Conservation (phyloP, 2,888 invertebrate genomes). For the Doris montereyensis region DNA sequence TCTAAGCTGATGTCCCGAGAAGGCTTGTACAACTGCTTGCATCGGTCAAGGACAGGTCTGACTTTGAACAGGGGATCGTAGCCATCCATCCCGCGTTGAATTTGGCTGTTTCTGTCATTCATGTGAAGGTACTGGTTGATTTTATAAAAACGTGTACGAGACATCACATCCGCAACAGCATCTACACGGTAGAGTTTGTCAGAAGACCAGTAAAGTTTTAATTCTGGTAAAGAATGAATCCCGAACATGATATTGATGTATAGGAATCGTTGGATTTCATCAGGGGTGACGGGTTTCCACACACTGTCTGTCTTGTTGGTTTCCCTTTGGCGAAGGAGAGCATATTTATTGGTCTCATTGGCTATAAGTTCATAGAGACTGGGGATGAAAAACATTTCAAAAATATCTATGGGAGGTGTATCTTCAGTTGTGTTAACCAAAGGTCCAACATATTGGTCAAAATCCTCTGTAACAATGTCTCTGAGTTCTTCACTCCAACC, state of each 20-base stretch:
- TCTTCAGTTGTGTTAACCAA: no score
- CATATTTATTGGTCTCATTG: background rate
- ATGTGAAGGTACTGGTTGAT: background rate
- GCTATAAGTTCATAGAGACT: background rate
- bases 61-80: slow-evolving; percentile 22
- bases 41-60: background rate
- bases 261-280: no score
- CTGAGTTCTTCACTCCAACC: no score
- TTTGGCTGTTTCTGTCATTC: background rate
- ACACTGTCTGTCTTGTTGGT: no score
- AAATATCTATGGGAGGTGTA: background rate
- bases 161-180: slow-evolving; percentile 14
- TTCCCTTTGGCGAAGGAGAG: background rate
- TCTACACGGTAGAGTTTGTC: no score
- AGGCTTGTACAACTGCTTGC: no score
- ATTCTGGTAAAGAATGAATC: slow-evolving; percentile 12
- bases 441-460: no score
- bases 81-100: background rate
- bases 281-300: background rate
- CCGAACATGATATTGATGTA: no score
- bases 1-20: no score
- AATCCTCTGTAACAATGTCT: no score
- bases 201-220: no score
- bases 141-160: background rate
- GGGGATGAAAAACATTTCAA: background rate